Conservation (phyloP, 2,113 vertebrate genomes). For the Hippocampus guttulatus region DNA sequence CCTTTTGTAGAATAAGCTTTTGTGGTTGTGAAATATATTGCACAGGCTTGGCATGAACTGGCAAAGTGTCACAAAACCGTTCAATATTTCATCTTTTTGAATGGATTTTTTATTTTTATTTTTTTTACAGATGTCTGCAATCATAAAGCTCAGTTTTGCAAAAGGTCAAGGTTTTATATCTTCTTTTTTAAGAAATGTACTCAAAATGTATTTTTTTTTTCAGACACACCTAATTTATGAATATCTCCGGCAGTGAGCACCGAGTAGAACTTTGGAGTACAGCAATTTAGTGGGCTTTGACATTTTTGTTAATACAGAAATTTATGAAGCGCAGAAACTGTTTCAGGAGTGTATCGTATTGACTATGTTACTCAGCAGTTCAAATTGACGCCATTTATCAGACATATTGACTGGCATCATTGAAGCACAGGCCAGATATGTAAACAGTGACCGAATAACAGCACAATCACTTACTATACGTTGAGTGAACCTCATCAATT, state of each 20-base stretch:
- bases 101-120: too few species aligned
- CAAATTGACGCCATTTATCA: background rate
- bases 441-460: background rate
- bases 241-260: background rate
- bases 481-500: conserved; percentile 84
- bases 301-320: background rate
- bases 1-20: background rate
- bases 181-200: too few species aligned
- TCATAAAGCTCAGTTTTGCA: too few species aligned
- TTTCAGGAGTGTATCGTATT: background rate
- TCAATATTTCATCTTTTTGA: too few species aligned
- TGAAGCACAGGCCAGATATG: background rate
- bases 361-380: background rate
- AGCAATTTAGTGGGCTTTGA: background rate
- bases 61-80: background rate
- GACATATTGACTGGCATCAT: background rate
- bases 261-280: background rate
- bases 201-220: too few species aligned
- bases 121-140: too few species aligned
- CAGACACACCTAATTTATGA: background rate
- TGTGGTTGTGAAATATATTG: background rate
- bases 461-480: conserved; percentile 84
- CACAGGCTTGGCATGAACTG: background rate
- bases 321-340: background rate
- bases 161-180: too few species aligned